Percentiles rank a stretch among this genome's conserved stretches.
Evolutionary conservation across 2,888 invertebrate species (phyloP).

Genomic region (Pachydiplax longipennis): DNA sequence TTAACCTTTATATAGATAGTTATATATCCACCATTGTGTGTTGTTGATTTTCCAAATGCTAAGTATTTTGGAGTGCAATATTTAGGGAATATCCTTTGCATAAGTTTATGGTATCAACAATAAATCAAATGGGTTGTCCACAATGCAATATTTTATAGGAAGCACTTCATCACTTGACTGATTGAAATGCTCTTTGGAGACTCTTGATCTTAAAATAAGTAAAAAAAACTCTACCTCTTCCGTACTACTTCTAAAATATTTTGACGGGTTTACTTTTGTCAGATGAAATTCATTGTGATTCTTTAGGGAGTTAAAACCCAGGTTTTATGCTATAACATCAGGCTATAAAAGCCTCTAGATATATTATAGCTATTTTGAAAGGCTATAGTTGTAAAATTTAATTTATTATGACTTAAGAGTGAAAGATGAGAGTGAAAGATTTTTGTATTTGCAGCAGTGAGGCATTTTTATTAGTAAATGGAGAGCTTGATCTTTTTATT

Average conservation of each 20-base stretch:
- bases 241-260: not conserved
- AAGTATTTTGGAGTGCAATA: conserved; percentile 17
- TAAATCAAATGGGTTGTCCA: not conserved
- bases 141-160: not conserved
- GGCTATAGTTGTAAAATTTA: conserved; percentile 7
- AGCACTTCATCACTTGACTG: not conserved
- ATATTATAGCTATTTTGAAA: conserved; percentile 23
- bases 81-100: not conserved
- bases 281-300: conserved; percentile 31
- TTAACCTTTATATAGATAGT: not conserved
- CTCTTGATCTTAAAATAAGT: not conserved
- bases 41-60: not conserved
- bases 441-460: not conserved
- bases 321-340: not conserved
- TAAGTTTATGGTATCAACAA: not conserved
- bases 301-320: not conserved
- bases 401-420: conserved; percentile 11
- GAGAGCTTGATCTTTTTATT: not conserved
- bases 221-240: conserved; percentile 19
- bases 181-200: not conserved
- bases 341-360: not conserved
- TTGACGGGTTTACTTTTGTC: conserved; percentile 37
- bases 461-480: not conserved
- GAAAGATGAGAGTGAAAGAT: not conserved
- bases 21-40: not conserved